These are phyloP conservation scores for Xylocopa sonorina DNA, from an alignment of 1,140 invertebrate genomes.

Conservation along the genomic window DNA sequence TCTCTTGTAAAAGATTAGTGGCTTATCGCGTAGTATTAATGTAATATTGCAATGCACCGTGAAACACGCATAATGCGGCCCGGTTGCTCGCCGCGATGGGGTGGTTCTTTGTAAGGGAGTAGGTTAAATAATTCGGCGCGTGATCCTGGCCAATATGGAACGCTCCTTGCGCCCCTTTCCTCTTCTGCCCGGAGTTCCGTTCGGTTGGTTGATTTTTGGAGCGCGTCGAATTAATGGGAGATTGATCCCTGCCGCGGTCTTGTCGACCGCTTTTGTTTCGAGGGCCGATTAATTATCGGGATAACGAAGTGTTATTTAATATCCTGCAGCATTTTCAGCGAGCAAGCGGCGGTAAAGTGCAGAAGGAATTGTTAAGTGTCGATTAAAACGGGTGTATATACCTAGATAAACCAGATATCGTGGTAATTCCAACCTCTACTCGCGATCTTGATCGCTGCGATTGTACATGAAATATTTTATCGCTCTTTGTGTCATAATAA, in stretches of 20 bases:
- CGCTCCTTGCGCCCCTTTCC: background rate
- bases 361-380: background rate
- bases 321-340: background rate
- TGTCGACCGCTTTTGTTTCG: background rate
- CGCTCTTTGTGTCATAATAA: too few relatives aligned
- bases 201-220: slow-evolving; percentile 31
- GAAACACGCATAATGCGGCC: slow-evolving; percentile 64
- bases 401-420: background rate
- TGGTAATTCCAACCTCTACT: too few relatives aligned
- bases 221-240: slow-evolving; percentile 23
- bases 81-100: slow-evolving; percentile 22
- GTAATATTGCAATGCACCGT: slow-evolving; percentile 66
- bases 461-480: too few relatives aligned
- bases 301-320: background rate
- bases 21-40: slow-evolving; percentile 75
- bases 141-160: slow-evolving; percentile 26
- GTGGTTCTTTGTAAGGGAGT: slow-evolving; percentile 12
- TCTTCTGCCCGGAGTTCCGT: background rate
- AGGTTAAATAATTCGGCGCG: slow-evolving; percentile 39
- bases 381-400: background rate
- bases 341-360: background rate
- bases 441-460: too few relatives aligned
- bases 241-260: background rate
- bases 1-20: slow-evolving; percentile 75
- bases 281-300: background rate